A percentile compares a stretch with the other conserved stretches of the same genome.
These are phyloP conservation scores for Neolamprologus ventralis DNA, from an alignment of 2,113 vertebrate species.

Conservation along the genomic window DNA sequence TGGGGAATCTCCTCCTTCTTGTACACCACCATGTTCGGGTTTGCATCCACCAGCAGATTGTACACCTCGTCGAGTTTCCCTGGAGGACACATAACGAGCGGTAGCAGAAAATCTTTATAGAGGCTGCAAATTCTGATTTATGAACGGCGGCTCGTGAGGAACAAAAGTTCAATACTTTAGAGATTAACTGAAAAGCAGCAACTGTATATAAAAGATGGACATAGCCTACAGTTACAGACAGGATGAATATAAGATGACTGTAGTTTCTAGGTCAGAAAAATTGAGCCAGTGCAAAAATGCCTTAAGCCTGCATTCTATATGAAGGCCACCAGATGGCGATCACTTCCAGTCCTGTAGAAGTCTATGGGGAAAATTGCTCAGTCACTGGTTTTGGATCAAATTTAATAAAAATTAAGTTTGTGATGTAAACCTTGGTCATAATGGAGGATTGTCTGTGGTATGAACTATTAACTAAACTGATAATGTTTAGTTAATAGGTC, in stretches of 20 bases:
- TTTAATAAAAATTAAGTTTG: background rate
- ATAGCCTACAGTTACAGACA: background rate
- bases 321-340: background rate
- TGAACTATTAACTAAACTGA: background rate
- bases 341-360: background rate
- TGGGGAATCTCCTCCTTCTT: conserved; percentile 82
- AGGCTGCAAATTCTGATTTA: background rate
- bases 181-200: background rate
- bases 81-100: conserved; percentile 34
- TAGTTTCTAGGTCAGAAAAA: background rate
- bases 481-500: rapidly evolving
- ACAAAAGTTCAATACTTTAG: background rate
- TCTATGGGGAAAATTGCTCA: background rate
- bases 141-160: rapidly evolving
- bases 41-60: conserved; percentile 69
- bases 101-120: background rate
- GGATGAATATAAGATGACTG: background rate
- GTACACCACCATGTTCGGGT: conserved; percentile 83
- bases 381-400: background rate
- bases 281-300: background rate
- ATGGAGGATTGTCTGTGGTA: background rate
- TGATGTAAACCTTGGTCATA: rapidly evolving
- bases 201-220: background rate
- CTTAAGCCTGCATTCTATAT: background rate
- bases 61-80: conserved; percentile 83